Percentiles rank a stretch among this genome's conserved stretches.
phyloP scores from a whole-genome alignment of 2,113 vertebrate genomes.

The Malurus alboscapulatus region DNA sequence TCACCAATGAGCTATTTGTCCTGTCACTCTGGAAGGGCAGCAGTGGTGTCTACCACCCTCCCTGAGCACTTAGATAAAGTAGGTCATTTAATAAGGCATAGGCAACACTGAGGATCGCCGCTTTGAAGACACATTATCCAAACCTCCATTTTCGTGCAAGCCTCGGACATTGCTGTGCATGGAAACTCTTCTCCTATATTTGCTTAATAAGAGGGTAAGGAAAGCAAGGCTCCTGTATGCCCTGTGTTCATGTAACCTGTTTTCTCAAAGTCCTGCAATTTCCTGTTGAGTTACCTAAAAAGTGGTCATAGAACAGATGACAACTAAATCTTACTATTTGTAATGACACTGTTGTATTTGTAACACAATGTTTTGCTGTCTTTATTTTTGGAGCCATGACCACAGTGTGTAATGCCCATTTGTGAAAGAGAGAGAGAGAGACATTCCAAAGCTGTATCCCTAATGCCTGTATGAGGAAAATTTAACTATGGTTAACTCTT shows the following conservation, averaged over 20 bases:
- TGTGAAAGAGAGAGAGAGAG: neutral
- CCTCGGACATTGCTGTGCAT: neutral
- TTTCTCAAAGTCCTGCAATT: neutral
- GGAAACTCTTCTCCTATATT: accelerated
- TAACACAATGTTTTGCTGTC: neutral
- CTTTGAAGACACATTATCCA: neutral
- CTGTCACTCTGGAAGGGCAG: constrained; percentile 20
- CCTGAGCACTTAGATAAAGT: neutral
- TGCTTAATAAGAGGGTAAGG: neutral
- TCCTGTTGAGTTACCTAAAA: neutral
- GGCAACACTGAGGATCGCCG: accelerated
- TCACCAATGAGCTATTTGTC: neutral
- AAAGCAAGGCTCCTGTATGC: neutral
- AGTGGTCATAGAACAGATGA: neutral
- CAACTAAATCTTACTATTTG: neutral
- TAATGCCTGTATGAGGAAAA: neutral
- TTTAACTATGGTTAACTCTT: neutral
- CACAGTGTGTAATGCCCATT: accelerated
- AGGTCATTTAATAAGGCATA: neutral
- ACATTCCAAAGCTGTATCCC: neutral
- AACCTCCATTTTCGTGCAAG: neutral
- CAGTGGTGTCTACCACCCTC: neutral
- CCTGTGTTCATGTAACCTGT: accelerated
- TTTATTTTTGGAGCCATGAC: neutral
- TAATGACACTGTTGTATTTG: neutral